Base-by-base conservation (phyloP, 1,140 invertebrate genomes). In the Drosophila athabasca region DNA sequence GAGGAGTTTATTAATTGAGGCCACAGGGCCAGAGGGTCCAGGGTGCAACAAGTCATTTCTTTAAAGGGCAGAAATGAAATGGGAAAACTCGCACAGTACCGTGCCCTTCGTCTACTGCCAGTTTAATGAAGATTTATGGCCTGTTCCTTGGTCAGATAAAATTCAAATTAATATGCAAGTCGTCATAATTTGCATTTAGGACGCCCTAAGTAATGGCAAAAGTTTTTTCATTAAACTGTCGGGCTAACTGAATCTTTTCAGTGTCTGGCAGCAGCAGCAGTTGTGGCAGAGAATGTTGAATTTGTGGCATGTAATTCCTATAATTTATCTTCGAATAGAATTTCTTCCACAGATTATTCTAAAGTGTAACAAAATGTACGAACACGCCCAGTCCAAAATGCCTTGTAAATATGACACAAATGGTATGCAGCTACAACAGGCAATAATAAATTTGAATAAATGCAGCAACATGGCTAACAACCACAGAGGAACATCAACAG, bases 161-260 rank as follows among this genome's bases (percentile, higher is more conserved):
- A 71, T 76, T 60, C 54, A 68, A 76, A 85, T 87, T 82, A 71
- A 69, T 67, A 75, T 78, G 82, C 66, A 71, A 75, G 66, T 76
- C 69, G 69, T 75, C 70, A 68, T 76, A 55, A 88, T 85, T 87
- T 87, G 73, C 81, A 85, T 84, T 85, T 68, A 77, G 64, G 52
- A 60, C 72, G 51, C 52, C 46, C 39, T 66, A 50, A 71, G 58
- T 82, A 82, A 87, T 82, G 83, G 70, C 53, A 35, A 82, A 85
- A 85, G 82, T 85, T 85, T 72, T 77, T 77, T 69, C 73, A 76
- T 77, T 77, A 76, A 64, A 62, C 58, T 76, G 65, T 76, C 64
- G 48, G 57, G 35, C 62, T 62, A 76, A 76, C 72, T 70, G 65
- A 76, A 70, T 76, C 54, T 73, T 64, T 51, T 26, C 29, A 19